These are phyloP conservation scores for Mesembrinibis cayennensis DNA, from an alignment of 2,113 vertebrate species.

Conservation along the genomic window DNA sequence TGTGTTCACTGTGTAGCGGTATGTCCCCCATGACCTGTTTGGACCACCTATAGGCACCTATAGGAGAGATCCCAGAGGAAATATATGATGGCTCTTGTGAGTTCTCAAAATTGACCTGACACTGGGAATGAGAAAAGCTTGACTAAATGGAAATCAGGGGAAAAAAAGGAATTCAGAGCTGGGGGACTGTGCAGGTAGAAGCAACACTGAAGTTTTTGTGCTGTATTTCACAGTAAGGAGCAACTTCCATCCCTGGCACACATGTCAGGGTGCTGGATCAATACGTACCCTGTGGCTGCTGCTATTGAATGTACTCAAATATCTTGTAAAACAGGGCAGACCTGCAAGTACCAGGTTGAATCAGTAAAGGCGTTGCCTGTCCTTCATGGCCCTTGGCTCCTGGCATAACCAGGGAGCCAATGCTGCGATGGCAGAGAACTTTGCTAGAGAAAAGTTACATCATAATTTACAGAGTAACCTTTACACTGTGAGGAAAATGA, in stretches of 20 bases:
- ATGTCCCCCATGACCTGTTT: not conserved
- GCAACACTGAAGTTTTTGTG: not conserved
- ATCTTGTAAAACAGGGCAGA: not conserved
- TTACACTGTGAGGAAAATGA: not conserved
- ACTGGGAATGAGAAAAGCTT: not conserved
- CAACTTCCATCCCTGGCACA: not conserved
- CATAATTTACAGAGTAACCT: not conserved
- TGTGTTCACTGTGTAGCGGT: accelerated
- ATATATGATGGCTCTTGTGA: not conserved
- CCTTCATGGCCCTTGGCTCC: not conserved
- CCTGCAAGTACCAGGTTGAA: not conserved
- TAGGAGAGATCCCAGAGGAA: not conserved
- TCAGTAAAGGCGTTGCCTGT: not conserved
- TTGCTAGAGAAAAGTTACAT: not conserved
- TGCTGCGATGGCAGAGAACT: not conserved
- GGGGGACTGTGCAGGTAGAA: not conserved
- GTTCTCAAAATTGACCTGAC: not conserved
- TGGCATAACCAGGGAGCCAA: not conserved
- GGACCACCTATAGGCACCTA: not conserved
- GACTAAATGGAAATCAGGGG: not conserved
- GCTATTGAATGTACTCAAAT: not conserved
- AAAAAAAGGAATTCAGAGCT: not conserved
- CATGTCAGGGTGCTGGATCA: not conserved
- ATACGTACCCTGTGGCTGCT: not conserved
- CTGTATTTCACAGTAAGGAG: not conserved